phyloP scores from a whole-genome alignment of 92 coral and sea anemone species.

The Phenganax subtilis region DNA sequence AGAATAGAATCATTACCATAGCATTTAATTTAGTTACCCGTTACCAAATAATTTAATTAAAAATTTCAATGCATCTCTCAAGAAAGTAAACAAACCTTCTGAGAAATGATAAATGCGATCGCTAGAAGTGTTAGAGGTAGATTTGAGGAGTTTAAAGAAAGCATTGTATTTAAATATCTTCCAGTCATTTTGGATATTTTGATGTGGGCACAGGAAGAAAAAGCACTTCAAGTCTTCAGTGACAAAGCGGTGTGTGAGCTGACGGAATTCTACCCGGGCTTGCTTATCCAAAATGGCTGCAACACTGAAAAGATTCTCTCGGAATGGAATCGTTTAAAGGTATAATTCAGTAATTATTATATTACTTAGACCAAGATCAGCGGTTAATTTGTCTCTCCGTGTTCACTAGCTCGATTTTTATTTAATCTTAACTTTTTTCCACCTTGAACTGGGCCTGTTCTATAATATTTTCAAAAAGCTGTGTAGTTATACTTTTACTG shows the following conservation, averaged over 20 bases:
- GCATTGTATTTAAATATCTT: not conserved
- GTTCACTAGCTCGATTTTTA: too few species aligned
- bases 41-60: not conserved
- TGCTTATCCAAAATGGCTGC: not conserved
- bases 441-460: too few species aligned
- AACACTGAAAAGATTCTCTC: not conserved
- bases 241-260: slow-evolving; percentile 4
- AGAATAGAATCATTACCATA: not conserved
- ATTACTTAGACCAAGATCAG: too few species aligned
- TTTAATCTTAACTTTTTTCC: too few species aligned
- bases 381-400: too few species aligned
- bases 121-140: slow-evolving; percentile 53
- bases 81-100: not conserved
- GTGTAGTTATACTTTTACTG: too few species aligned
- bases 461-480: too few species aligned
- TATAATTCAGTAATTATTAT: too few species aligned
- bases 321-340: slow-evolving; percentile 6
- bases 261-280: not conserved
- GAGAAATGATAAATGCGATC: slow-evolving; percentile 51
- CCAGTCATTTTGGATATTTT: not conserved
- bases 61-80: not conserved
- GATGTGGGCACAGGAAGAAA: not conserved
- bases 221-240: not conserved
- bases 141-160: not conserved
- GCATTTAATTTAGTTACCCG: not conserved